These are phyloP conservation scores for Tipula vernalis DNA, from an alignment of 2,888 invertebrate genomes.

Conservation along the genomic window DNA sequence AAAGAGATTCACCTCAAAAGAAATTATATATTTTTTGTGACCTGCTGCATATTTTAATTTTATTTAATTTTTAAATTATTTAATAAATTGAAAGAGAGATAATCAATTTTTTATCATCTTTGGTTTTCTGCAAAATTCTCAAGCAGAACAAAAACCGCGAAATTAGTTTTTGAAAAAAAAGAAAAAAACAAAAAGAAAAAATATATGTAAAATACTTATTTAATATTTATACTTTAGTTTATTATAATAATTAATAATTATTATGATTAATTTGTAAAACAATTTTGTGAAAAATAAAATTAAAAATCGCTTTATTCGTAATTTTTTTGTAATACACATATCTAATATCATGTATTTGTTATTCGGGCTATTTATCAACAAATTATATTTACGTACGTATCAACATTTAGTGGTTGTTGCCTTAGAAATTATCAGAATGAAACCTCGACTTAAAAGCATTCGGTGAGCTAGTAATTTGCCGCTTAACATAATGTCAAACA, in stretches of 20 bases:
- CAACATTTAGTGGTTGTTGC: neutral
- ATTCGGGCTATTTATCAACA: neutral
- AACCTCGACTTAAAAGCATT: too few species aligned
- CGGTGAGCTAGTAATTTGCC: too few species aligned
- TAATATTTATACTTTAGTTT: constrained; percentile 15
- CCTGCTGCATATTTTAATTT: neutral
- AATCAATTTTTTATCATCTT: neutral
- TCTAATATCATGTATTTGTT: neutral
- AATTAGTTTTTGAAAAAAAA: constrained; percentile 27
- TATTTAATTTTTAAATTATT: neutral
- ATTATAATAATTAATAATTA: constrained; percentile 6
- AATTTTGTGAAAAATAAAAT: neutral
- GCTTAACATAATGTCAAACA: too few species aligned
- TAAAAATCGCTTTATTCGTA: neutral
- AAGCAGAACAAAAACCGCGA: constrained; percentile 36
- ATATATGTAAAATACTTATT: constrained; percentile 4
- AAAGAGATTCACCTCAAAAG: neutral
- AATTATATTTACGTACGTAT: neutral
- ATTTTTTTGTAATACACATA: neutral
- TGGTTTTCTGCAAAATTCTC: constrained; percentile 31
- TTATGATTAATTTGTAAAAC: constrained; percentile 8
- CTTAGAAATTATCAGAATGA: too few species aligned
- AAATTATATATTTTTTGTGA: neutral
- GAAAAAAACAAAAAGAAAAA: constrained; percentile 5
- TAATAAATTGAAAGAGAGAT: neutral